Conservation (phyloP, 2,113 vertebrate species). For the Rhinolophus sinicus region DNA sequence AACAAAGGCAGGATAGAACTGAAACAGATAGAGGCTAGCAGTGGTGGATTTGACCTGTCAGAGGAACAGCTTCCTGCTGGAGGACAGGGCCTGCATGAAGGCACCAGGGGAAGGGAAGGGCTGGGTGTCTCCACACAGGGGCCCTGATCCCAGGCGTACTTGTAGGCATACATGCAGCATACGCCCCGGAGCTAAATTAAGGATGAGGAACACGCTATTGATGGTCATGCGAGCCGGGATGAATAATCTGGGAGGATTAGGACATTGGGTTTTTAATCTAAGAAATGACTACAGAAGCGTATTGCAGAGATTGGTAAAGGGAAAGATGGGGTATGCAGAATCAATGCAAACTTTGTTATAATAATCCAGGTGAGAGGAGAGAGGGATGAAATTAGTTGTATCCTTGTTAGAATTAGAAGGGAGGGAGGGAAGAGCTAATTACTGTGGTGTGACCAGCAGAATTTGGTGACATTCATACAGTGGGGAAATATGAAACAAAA, state of each 20-base stretch:
- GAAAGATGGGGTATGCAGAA: not conserved
- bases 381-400: not conserved
- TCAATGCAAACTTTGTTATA: not conserved
- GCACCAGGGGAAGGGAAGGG: not conserved
- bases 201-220: not conserved
- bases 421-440: not conserved
- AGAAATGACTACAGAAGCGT: not conserved
- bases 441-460: not conserved
- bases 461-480: not conserved
- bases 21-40: not conserved
- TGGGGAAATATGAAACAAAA: not conserved
- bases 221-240: not conserved
- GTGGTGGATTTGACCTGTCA: not conserved
- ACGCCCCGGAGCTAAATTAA: not conserved
- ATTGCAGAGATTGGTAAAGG: not conserved
- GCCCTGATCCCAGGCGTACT: no score
- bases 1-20: not conserved
- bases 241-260: not conserved
- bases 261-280: not conserved
- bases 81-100: not conserved
- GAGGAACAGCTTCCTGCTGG: not conserved
- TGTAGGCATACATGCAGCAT: no score
- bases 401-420: not conserved
- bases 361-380: not conserved
- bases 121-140: not conserved